Evolutionary conservation across 2,797 vertebrate species (phyloP).

Genomic region (Scleropages formosus): DNA sequence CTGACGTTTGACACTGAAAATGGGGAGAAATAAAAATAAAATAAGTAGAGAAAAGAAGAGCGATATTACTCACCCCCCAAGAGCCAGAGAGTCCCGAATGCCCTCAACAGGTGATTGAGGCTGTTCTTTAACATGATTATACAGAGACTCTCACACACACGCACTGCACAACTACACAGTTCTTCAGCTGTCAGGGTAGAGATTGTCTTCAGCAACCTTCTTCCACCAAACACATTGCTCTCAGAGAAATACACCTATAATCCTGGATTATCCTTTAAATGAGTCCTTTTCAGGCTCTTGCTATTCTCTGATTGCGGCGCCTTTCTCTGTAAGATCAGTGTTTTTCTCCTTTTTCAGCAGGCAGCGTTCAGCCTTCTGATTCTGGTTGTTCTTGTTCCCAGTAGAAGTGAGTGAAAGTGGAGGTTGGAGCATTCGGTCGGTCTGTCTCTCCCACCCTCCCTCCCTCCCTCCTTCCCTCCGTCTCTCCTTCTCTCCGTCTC

Average conservation of each 20-base stretch:
- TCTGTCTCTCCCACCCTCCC: too few species aligned
- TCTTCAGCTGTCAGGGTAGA: background rate
- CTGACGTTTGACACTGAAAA: slow-evolving; percentile 1
- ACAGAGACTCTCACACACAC: slow-evolving; percentile 22
- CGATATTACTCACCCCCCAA: slow-evolving; percentile 67
- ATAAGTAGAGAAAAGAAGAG: background rate
- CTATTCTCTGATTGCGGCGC: background rate
- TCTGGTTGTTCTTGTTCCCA: too few species aligned
- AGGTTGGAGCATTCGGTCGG: slow-evolving; percentile 7
- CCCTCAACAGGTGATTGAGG: slow-evolving; percentile 62
- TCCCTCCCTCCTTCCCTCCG: too few species aligned
- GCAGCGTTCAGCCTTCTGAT: too few species aligned
- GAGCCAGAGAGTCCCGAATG: slow-evolving; percentile 59
- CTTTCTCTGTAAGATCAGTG: background rate
- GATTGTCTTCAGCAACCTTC: slow-evolving; percentile 47
- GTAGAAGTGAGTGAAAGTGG: slow-evolving; percentile 29
- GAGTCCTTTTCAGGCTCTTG: slow-evolving; percentile 2
- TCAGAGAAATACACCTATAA: background rate
- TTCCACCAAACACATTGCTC: slow-evolving; percentile 19
- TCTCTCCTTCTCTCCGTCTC: slow-evolving; percentile 10
- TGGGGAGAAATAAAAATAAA: background rate
- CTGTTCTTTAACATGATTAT: slow-evolving; percentile 60
- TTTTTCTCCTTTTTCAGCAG: too few species aligned
- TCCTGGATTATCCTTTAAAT: background rate
- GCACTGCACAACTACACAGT: background rate